Evolutionary conservation across 2,888 invertebrate species (phyloP).

Genomic region (Argyresthia goedartella): DNA sequence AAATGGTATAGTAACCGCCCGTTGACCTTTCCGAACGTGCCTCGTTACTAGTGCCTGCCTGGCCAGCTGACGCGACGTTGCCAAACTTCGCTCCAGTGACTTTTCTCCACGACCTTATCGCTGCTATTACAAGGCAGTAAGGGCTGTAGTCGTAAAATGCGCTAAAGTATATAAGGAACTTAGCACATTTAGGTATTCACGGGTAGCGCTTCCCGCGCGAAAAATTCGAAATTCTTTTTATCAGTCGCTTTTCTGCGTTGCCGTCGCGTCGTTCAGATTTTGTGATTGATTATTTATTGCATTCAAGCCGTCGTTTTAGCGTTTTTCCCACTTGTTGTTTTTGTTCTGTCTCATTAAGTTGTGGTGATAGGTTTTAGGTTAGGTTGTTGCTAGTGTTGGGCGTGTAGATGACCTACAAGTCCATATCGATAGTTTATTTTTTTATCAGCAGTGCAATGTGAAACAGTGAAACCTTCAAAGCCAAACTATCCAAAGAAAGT

Average conservation of each 20-base stretch:
- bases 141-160: constrained; percentile 31
- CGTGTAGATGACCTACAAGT: background rate
- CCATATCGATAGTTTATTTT: background rate
- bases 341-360: background rate
- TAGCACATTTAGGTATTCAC: constrained; percentile 49
- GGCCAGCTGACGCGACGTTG: constrained; percentile 70
- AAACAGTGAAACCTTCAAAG: background rate
- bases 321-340: background rate
- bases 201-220: constrained; percentile 62
- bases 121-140: constrained; percentile 33
- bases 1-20: constrained; percentile 55
- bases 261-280: constrained; percentile 1
- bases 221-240: constrained; percentile 68
- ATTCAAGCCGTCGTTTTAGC: background rate
- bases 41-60: constrained; percentile 52
- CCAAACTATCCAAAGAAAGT: background rate
- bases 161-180: constrained; percentile 52
- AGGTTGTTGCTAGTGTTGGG: no score
- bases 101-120: constrained; percentile 54
- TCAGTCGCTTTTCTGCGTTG: constrained; percentile 36
- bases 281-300: background rate
- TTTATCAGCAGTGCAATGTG: background rate
- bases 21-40: constrained; percentile 65
- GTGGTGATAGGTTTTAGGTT: background rate
- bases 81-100: constrained; percentile 38